These are phyloP conservation scores for Aspidapion aeneum DNA, from an alignment of 2,888 invertebrate species.

Conservation along the genomic window DNA sequence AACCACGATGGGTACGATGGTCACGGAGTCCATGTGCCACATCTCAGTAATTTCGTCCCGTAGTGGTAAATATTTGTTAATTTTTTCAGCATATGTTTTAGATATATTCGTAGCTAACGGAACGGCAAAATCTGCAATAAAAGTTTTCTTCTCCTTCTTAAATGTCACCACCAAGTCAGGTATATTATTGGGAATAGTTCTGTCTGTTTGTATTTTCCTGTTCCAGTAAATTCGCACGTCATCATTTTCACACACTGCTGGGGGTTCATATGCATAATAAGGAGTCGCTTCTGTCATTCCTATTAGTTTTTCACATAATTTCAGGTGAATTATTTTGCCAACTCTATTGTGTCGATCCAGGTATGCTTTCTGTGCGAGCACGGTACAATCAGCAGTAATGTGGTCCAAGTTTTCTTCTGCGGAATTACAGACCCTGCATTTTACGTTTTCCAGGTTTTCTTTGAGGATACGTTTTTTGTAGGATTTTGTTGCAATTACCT, in stretches of 20 bases:
- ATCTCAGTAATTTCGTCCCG: not conserved
- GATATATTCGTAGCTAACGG: not conserved
- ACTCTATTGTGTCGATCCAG: not conserved
- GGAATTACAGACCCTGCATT: not conserved
- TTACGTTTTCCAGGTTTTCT: not conserved
- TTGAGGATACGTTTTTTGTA: not conserved
- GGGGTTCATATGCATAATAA: not conserved
- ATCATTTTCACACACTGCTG: not conserved
- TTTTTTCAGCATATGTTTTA: slow-evolving; percentile 1
- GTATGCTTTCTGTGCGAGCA: not conserved
- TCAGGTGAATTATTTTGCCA: not conserved
- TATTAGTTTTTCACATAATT: not conserved
- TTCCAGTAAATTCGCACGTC: not conserved
- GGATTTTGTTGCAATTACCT: not conserved
- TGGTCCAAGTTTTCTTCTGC: slow-evolving; percentile 1
- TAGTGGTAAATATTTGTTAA: slow-evolving; percentile 2
- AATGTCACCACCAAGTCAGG: not conserved
- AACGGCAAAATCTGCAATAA: not conserved
- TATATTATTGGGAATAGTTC: slow-evolving; percentile 1
- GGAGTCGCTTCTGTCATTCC: not conserved
- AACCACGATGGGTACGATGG: not conserved
- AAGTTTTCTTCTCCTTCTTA: not conserved
- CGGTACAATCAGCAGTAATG: not conserved
- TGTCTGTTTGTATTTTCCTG: slow-evolving; percentile 1
- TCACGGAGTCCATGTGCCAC: slow-evolving; percentile 4